phyloP scores from a whole-genome alignment of 2,888 invertebrate species.

The Eutolmus rufibarbis region DNA sequence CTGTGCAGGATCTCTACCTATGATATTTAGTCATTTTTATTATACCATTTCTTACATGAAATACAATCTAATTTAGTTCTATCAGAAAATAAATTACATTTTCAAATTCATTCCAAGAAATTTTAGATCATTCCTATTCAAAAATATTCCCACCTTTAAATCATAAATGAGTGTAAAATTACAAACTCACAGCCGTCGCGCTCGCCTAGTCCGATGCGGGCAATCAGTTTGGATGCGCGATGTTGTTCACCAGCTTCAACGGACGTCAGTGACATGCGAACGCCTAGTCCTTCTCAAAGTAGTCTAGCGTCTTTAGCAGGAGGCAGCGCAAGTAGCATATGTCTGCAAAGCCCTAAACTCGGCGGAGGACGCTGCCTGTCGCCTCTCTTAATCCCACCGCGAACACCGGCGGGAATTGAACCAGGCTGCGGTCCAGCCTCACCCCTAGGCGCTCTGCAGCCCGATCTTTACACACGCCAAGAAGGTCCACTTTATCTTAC shows the following conservation, averaged over 20 bases:
- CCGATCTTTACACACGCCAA: constrained; percentile 83
- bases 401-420: constrained; percentile 63
- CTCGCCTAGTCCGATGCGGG: constrained; percentile 78
- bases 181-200: background rate
- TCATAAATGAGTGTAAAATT: background rate
- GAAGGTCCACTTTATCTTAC: constrained; percentile 81
- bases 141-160: background rate
- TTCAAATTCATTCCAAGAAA: background rate
- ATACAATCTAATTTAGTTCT: no score
- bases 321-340: constrained; percentile 54
- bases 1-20: no score
- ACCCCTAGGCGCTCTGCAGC: constrained; percentile 82
- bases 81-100: no score
- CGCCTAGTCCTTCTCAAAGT: constrained; percentile 74
- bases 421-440: constrained; percentile 64
- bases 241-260: constrained; percentile 67
- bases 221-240: constrained; percentile 79
- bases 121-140: background rate
- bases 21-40: no score
- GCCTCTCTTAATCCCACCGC: constrained; percentile 79
- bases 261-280: constrained; percentile 64
- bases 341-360: constrained; percentile 56
- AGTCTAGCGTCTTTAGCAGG: constrained; percentile 72
- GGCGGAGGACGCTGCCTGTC: constrained; percentile 71
- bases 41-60: no score